Conservation (phyloP, 2,797 vertebrate species). For the Iguana delicatissima region DNA sequence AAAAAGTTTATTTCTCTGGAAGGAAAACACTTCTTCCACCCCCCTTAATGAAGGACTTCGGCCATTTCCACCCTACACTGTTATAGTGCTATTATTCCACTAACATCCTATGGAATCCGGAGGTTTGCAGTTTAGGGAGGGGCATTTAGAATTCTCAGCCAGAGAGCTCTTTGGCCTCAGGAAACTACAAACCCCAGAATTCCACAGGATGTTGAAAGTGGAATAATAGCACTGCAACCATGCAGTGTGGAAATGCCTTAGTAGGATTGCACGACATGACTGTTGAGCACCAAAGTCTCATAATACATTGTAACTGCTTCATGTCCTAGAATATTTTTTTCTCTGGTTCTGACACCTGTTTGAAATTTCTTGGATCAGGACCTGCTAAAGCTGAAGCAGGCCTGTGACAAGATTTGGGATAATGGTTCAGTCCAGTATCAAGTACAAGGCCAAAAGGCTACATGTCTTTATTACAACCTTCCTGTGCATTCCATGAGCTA, state of each 20-base stretch:
- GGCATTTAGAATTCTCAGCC: too few relatives aligned
- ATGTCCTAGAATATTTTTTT: neutral
- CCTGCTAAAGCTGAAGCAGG: neutral
- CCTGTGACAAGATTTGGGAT: neutral
- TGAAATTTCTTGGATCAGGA: neutral
- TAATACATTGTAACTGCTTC: neutral
- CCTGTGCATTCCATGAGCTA: neutral
- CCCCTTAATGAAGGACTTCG: neutral
- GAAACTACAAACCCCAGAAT: too few relatives aligned
- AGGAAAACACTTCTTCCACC: neutral
- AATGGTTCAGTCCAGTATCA: neutral
- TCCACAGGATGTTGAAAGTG: too few relatives aligned
- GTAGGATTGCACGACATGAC: neutral
- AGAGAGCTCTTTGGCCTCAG: too few relatives aligned
- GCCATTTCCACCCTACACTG: too few relatives aligned
- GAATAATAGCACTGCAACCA: too few relatives aligned
- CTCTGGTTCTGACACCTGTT: neutral
- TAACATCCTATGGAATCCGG: too few relatives aligned
- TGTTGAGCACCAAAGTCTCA: too few relatives aligned
- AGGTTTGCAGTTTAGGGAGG: too few relatives aligned
- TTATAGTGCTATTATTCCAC: too few relatives aligned
- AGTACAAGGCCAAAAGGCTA: too few relatives aligned
- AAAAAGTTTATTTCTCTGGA: neutral
- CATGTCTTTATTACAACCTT: neutral
- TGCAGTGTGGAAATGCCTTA: too few relatives aligned